Base-by-base conservation (phyloP, 2,113 vertebrate species). In the Cygnus buccinator region DNA sequence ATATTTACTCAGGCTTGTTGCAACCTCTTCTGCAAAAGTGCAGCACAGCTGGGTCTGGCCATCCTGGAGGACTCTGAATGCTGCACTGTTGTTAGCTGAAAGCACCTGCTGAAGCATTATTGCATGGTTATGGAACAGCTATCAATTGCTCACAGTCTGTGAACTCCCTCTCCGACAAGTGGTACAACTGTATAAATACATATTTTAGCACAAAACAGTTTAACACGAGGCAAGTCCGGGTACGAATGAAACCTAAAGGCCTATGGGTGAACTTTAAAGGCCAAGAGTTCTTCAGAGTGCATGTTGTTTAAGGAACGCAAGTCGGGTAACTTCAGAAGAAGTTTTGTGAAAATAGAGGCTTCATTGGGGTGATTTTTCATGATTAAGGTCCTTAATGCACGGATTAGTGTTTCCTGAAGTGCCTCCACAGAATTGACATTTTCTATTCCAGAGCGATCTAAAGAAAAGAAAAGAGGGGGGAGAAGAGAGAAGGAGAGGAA, bases 261-360 rank as follows among this genome's bases (percentile, higher is more conserved):
- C 98, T 98, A 99, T 2, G 99, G 98, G 94, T 99, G 99, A 97
- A 99, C 99, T 98, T 99, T 99, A 96, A 99, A 99, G 94, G 99
- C 99, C 96, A 99, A 97, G 94, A 99, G 99, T 95, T 99, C 99
- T 98, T 99, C 99, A 50, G 99, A 99, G 98, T 99, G 99, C 99
- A 99, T 98, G 98, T 99, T 99, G 98, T 99, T 99, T 97, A 99
- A 99, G 65, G 99, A 99, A 50, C 99, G 99, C 97, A 99, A 98
- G 96, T 99, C 99, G 0, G 99, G 99, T 71, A 99, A 98, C 95
- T 99, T 99, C 90, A 99, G 98, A 88, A 99, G 99, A 85, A 99
- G 98, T 97, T 99, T 99, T 98, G 99, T 99, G 98, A 99, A 99
- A 94, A 99, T 98, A 91, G 99, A 99, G 94, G 98, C 97, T 96